Conservation (phyloP, 1,140 invertebrate species). For the Tachypleus tridentatus region DNA sequence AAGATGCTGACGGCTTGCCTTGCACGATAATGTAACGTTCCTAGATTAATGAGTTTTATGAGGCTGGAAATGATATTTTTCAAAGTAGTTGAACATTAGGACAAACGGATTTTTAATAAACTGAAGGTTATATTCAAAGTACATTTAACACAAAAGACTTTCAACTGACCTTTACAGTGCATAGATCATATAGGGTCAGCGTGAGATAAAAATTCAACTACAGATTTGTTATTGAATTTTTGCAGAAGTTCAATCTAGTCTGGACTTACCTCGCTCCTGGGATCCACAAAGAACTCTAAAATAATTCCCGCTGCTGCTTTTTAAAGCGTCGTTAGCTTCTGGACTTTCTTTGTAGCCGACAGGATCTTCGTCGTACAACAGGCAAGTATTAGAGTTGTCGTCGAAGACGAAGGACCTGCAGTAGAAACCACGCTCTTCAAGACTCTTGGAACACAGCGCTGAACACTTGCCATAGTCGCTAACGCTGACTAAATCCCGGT, state of each 20-base stretch:
- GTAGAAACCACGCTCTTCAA: constrained; percentile 23
- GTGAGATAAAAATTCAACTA: background rate
- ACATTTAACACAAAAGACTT: background rate
- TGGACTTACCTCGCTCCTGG: constrained; percentile 28
- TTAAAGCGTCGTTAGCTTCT: constrained; percentile 21
- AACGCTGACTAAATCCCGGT: constrained; percentile 19
- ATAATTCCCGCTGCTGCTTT: constrained; percentile 22
- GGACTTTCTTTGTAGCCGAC: constrained; percentile 27
- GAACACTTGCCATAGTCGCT: constrained; percentile 23
- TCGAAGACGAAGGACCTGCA: constrained; percentile 64
- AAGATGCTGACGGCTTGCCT: no score
- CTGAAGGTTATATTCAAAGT: background rate
- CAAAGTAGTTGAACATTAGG: no score
- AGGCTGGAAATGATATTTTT: no score
- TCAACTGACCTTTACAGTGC: background rate
- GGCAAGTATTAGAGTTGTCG: constrained; percentile 65
- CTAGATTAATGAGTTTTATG: no score
- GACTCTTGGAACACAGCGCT: constrained; percentile 16
- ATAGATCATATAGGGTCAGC: background rate
- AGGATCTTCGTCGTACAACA: constrained; percentile 67
- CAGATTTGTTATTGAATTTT: background rate
- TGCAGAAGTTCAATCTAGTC: background rate
- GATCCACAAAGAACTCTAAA: constrained; percentile 24
- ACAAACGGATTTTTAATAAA: background rate
- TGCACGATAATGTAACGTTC: no score